Percentiles rank a stretch among this genome's conserved stretches.
Conservation (phyloP, 2,113 vertebrate genomes). For the Oxygymnocypris stewartii region DNA sequence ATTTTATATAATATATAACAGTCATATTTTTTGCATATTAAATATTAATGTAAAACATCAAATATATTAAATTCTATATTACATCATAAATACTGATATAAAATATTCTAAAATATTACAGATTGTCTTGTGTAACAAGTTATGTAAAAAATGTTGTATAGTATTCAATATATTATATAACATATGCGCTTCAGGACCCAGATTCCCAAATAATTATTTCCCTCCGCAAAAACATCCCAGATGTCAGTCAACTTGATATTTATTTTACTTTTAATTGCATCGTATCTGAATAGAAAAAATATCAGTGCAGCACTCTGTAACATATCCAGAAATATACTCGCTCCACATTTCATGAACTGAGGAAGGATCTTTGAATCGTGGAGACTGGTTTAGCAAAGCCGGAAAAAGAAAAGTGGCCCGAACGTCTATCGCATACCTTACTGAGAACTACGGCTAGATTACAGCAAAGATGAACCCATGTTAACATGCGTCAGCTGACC, state of each 20-base stretch:
- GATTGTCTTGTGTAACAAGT: background rate
- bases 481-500: constrained; percentile 63
- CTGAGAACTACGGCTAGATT: constrained; percentile 62
- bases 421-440: constrained; percentile 45
- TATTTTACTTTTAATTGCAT: constrained; percentile 65
- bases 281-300: constrained; percentile 69
- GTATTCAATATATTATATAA: background rate
- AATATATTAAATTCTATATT: background rate
- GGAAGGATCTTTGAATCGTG: constrained; percentile 64
- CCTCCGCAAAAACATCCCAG: constrained; percentile 60
- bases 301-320: constrained; percentile 74
- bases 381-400: constrained; percentile 54
- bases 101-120: too few species aligned
- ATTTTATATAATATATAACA: background rate
- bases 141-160: background rate
- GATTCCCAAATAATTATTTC: background rate
- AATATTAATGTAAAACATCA: background rate
- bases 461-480: constrained; percentile 63
- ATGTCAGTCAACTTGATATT: constrained; percentile 67
- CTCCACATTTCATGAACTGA: constrained; percentile 65
- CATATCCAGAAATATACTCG: constrained; percentile 68
- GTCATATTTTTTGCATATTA: too few species aligned
- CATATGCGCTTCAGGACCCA: background rate
- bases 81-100: too few species aligned
- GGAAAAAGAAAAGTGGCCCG: constrained; percentile 59